Base-by-base conservation (phyloP, 2,888 invertebrate species). In the Microplitis manilae region DNA sequence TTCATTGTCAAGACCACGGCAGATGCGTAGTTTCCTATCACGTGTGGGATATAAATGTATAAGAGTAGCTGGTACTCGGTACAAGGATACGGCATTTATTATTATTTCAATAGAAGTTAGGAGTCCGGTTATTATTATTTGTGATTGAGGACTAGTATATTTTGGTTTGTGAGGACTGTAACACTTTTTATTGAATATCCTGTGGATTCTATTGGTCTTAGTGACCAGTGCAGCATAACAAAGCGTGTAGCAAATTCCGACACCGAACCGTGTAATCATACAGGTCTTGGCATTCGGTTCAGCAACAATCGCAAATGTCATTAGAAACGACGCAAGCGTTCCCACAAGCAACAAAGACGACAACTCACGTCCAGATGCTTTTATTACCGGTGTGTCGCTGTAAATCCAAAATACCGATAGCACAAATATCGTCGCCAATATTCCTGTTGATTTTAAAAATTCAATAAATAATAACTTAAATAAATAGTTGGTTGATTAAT, bases 221-320 rank as follows among this genome's bases (percentile, higher is more conserved):
- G 92, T 92, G 9, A 92, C 91, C 20, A 92, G 90, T 8, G 92
- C 91, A 0, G 92, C 90, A 83, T 92, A 93, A 82, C 92, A 92
- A 1, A 92, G 82, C 0, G 92, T 91, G 83, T 91, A 92, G 81
- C 91, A 91, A 75, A 92, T 87, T 1, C 92, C 92, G 8, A 92
- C 87, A 60, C 92, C 91, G 83, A 92, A 91, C 73, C 92, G 87
- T 1, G 91, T 91, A 13, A 91, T 78, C 1, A 91, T 91, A 82
- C 92, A 93, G 1, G 90, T 90, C 50, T 87, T 84, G 0, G 84
- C 81, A 15, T 87, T 89, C 0, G 92, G 92, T 61, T 90, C 90
- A 1, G 91, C 90, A 13, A 92, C 91, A 74, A 92, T 90, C 15
- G 91, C 89, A 82, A 92, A 92, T 1, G 92, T 91, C 82, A 91